Base-by-base conservation (phyloP, 1,140 invertebrate genomes). In the Nasonia vitripennis region DNA sequence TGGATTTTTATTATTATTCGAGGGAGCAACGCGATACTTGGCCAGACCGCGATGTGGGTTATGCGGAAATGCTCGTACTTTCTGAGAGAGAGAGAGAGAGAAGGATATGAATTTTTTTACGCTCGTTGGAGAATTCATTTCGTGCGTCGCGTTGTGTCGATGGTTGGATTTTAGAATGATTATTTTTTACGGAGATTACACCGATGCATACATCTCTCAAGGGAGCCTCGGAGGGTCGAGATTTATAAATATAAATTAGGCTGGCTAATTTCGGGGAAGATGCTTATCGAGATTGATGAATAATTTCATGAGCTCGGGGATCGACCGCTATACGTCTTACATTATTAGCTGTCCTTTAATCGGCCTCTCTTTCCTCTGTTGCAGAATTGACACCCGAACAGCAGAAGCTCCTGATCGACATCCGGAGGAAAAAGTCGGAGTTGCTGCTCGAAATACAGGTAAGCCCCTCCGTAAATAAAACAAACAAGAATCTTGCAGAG, bases 391-490 rank as follows among this genome's bases (percentile, higher is more conserved):
- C 97, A 83, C 95, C 96, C 37, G 98, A 98, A 90, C 98, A 99
- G 92, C 97, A 98, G 90, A 97, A 98, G 92, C 95, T 98, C 88
- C 94, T 99, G 83, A 96, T 97, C 87, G 97, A 98, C 91, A 98
- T 99, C 89, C 95, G 98, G 88, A 95, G 97, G 89, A 95, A 97
- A 89, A 99, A 98, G 94, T 96, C 97, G 86, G 97, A 98, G 93
- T 94, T 99, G 85, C 93, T 98, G 84, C 94, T 97, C 82, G 98
- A 99, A 95, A 99, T 99, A 90, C 97, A 98, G 96, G 98, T 98
- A 93, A 74, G 51, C 27, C 23, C 7, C 7, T 62, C 48, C 10
- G 12, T 2, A 51, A 62, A n/a, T 6, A 62, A 62, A 62, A 62
- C 4, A n/a, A 6, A n/a, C 1, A 10, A 51, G 41, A 51, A 14